These are phyloP conservation scores for Merodon equestris DNA, from an alignment of 2,888 invertebrate genomes.

Conservation along the genomic window DNA sequence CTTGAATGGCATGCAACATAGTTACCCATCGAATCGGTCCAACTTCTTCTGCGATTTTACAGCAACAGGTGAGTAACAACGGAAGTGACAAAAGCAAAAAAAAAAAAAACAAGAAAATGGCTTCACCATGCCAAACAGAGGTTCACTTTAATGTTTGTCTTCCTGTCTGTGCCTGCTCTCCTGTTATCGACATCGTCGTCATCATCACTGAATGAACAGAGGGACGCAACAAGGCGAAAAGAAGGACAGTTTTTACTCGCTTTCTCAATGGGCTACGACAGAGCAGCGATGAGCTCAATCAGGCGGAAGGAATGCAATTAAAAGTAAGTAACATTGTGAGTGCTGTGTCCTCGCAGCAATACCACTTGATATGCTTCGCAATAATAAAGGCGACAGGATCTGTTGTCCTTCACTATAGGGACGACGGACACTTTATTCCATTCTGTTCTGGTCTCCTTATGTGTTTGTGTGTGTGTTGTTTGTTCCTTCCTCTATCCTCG, in stretches of 20 bases:
- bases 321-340: conserved; percentile 75
- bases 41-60: conserved; percentile 79
- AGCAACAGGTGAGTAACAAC: conserved; percentile 76
- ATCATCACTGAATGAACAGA: conserved; percentile 70
- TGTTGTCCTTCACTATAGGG: conserved; percentile 47
- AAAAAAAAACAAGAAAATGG: conserved; percentile 30
- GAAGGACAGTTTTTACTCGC: conserved; percentile 78
- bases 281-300: conserved; percentile 77
- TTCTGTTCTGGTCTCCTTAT: not conserved
- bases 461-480: conserved; percentile 3
- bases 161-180: conserved; percentile 70
- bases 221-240: conserved; percentile 78
- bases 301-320: conserved; percentile 78
- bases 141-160: conserved; percentile 69
- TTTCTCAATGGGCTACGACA: conserved; percentile 78
- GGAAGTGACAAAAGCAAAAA: conserved; percentile 12
- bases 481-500: conserved; percentile 5
- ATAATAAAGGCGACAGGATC: conserved; percentile 61
- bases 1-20: conserved; percentile 78
- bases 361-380: conserved; percentile 54
- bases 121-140: conserved; percentile 48
- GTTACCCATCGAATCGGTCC: conserved; percentile 77
- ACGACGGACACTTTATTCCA: conserved; percentile 24
- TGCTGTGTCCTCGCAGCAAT: conserved; percentile 32
- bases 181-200: conserved; percentile 21